Evolutionary conservation across 2,113 vertebrate genomes (phyloP).

Genomic region (Elgaria multicarinata): DNA sequence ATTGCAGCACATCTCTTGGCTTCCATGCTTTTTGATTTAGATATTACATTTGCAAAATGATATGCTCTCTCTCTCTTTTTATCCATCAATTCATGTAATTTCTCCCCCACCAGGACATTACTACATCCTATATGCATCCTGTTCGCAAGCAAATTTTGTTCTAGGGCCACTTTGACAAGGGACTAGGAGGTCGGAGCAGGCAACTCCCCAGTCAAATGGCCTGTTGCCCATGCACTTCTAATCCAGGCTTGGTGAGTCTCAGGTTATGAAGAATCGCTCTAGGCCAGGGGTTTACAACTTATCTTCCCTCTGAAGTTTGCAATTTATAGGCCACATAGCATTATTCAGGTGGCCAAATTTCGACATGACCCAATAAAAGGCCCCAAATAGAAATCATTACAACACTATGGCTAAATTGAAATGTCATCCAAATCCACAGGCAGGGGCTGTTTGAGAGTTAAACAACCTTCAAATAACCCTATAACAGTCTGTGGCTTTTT

Average conservation of each 20-base stretch:
- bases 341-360: neutral
- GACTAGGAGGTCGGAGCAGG: too few relatives aligned
- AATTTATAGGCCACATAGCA: neutral
- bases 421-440: too few relatives aligned
- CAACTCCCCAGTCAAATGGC: neutral
- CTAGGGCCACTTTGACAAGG: neutral
- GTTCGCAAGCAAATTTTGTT: neutral
- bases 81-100: neutral
- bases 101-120: conserved; percentile 1
- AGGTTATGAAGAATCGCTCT: too few relatives aligned
- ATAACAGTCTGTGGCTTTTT: too few relatives aligned
- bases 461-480: too few relatives aligned
- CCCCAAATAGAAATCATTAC: neutral
- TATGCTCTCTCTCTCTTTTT: conserved; percentile 3
- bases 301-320: neutral
- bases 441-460: too few relatives aligned
- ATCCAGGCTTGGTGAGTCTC: neutral
- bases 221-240: neutral
- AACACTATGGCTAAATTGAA: neutral
- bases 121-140: conserved; percentile 18
- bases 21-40: conserved; percentile 31
- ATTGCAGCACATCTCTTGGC: neutral
- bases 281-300: too few relatives aligned
- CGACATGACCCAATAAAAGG: too few relatives aligned
- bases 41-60: conserved; percentile 13